A percentile compares a stretch with the other conserved stretches of the same genome.
Conservation (phyloP, 2,888 invertebrate species). For the Monoplex corrugatus region DNA sequence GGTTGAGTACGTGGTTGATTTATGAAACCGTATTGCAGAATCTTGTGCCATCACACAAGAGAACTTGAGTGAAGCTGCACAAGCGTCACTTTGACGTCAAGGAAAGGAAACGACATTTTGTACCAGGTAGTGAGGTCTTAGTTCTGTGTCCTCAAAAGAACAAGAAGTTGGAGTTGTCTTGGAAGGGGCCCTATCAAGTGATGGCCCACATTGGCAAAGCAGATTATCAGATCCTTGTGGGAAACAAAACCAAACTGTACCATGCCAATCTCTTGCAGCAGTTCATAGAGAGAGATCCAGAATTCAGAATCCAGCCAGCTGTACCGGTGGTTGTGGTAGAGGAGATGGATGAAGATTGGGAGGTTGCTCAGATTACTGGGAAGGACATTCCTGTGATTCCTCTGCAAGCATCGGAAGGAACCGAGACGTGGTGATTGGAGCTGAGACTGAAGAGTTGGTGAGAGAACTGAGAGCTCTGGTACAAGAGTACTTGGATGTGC, state of each 20-base stretch:
- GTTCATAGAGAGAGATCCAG: neutral
- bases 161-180: constrained; percentile 57
- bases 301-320: neutral
- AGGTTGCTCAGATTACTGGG: neutral
- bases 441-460: neutral
- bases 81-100: constrained; percentile 54
- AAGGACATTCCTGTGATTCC: neutral
- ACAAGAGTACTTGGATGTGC: neutral
- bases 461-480: neutral
- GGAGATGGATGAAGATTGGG: neutral
- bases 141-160: constrained; percentile 52
- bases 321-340: neutral
- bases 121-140: constrained; percentile 53
- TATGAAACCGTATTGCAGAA: neutral
- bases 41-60: neutral
- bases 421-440: neutral
- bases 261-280: constrained; percentile 3
- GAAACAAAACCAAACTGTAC: neutral
- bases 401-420: neutral
- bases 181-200: constrained; percentile 56
- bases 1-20: neutral
- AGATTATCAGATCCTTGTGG: neutral
- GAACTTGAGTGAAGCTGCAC: constrained; percentile 41
- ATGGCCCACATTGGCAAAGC: neutral
- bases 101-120: constrained; percentile 42